A percentile compares a stretch with the other conserved stretches of the same genome.
Conservation (phyloP, 2,888 invertebrate species). For the Eumerus sabulonum region DNA sequence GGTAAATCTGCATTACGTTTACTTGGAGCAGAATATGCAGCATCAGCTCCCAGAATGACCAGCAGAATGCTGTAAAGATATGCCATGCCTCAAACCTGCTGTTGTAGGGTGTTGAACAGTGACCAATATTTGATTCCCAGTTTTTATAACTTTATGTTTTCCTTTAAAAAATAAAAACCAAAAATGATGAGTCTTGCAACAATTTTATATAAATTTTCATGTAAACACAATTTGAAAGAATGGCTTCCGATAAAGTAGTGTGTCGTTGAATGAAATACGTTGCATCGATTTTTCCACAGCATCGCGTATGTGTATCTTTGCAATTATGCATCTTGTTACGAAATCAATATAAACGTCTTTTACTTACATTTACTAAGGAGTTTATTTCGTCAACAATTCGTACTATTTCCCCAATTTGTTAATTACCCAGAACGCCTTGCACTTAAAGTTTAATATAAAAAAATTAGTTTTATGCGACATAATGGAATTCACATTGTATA, state of each 20-base stretch:
- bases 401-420: no score
- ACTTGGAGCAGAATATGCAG: constrained; percentile 34
- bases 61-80: constrained; percentile 29
- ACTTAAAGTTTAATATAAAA: neutral
- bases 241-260: no score
- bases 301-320: no score
- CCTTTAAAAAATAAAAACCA: neutral
- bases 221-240: no score
- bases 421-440: neutral
- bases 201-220: no score
- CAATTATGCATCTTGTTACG: neutral
- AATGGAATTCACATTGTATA: no score
- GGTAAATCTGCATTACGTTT: constrained; percentile 13
- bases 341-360: neutral
- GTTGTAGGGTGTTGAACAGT: constrained; percentile 3
- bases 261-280: no score
- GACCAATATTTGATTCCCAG: no score
- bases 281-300: neutral
- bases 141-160: constrained; percentile 1
- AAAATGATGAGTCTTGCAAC: neutral
- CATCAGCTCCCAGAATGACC: constrained; percentile 30
- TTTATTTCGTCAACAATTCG: neutral
- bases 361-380: constrained; percentile 12
- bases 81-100: constrained; percentile 15
- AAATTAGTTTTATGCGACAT: no score